Percentiles rank a stretch among this genome's conserved stretches.
Evolutionary conservation across 2,113 vertebrate species (phyloP).

Genomic region (Coryphaenoides rupestris): DNA sequence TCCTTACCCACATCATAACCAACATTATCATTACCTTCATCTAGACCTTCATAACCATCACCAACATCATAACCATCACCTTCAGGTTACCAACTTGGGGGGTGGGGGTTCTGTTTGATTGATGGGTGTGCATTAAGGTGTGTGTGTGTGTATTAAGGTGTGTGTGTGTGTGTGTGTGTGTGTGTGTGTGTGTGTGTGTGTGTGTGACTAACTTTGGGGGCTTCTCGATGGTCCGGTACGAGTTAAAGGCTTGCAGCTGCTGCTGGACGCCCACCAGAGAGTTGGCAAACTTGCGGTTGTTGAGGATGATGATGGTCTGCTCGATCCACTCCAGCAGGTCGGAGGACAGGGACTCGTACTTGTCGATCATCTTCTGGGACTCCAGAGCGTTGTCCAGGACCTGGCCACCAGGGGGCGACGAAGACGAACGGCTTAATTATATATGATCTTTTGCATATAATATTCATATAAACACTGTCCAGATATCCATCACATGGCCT

Average conservation of each 20-base stretch:
- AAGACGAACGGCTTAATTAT: background rate
- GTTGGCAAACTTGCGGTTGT: constrained; percentile 98
- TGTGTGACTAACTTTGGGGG: constrained; percentile 86
- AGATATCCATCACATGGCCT: no score
- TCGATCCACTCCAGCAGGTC: constrained; percentile 98
- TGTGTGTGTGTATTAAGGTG: background rate
- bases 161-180: background rate
- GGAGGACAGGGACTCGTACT: constrained; percentile 94
- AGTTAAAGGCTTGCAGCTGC: constrained; percentile 92
- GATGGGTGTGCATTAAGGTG: background rate
- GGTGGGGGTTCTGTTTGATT: background rate
- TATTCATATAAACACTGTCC: no score
- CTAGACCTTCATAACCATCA: no score
- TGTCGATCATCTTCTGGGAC: constrained; percentile 98
- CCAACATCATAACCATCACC: background rate
- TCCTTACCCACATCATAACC: no score
- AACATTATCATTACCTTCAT: no score
- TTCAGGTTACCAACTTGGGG: background rate
- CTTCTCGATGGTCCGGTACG: constrained; percentile 86
- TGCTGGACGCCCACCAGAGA: constrained; percentile 94
- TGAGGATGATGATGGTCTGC: constrained; percentile 98
- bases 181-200: background rate
- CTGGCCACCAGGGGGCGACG: constrained; percentile 50
- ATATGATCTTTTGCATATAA: no score
- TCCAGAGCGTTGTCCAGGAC: constrained; percentile 97